phyloP scores from a whole-genome alignment of 2,797 vertebrate species.

The Heliangelus exortis region DNA sequence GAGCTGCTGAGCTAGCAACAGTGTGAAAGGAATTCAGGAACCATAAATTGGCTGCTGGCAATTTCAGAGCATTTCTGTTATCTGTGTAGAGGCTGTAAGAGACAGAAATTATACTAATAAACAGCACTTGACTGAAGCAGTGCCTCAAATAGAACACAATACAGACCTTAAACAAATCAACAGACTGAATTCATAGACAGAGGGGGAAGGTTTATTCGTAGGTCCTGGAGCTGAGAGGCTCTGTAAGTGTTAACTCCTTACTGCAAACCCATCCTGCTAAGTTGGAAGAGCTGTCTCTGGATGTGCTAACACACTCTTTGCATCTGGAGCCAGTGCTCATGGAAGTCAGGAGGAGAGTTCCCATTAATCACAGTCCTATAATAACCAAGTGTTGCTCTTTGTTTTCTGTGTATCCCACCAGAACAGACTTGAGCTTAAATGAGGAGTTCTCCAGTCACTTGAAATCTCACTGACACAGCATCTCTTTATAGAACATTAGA shows the following conservation, averaged over 20 bases:
- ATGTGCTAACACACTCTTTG: neutral
- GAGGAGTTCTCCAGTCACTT: neutral
- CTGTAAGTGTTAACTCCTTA: neutral
- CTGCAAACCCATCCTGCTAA: neutral
- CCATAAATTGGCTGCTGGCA: neutral
- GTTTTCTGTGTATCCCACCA: neutral
- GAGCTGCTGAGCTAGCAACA: neutral
- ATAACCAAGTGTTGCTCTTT: neutral
- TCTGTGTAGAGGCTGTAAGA: neutral
- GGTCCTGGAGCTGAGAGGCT: neutral
- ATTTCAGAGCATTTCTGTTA: neutral
- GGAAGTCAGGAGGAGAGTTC: neutral
- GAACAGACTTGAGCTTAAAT: neutral
- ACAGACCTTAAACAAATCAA: neutral
- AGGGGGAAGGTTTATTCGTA: neutral
- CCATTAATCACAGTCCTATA: neutral
- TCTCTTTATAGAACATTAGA: neutral
- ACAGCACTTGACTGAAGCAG: neutral
- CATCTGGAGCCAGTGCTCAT: neutral
- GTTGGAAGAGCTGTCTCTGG: neutral
- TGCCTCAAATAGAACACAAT: neutral
- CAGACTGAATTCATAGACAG: neutral
- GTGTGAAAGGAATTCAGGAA: neutral
- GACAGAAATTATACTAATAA: neutral
- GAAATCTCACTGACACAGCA: neutral